A percentile compares a stretch with the other conserved stretches of the same genome.
phyloP scores from a whole-genome alignment of 2,797 vertebrate genomes.

The Sebastes hubbsi region DNA sequence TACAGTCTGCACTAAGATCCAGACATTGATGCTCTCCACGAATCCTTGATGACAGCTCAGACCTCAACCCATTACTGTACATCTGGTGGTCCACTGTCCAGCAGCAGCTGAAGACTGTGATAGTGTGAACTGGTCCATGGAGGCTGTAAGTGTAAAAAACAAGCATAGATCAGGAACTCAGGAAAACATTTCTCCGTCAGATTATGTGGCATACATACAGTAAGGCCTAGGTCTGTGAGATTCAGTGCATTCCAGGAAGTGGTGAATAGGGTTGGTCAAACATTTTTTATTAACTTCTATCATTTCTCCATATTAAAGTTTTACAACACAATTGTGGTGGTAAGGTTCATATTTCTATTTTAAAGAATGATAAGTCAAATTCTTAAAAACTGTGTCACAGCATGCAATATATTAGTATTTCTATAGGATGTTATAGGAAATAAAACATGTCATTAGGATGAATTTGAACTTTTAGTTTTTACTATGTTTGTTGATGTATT shows the following conservation, averaged over 20 bases:
- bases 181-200: neutral
- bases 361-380: neutral
- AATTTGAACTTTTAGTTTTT: too few relatives aligned
- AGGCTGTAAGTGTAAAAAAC: neutral
- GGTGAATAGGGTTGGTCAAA: too few relatives aligned
- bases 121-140: neutral
- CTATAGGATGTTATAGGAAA: neutral
- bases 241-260: neutral
- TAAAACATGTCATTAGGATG: too few relatives aligned
- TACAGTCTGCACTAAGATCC: neutral
- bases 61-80: neutral
- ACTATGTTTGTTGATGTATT: neutral
- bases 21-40: neutral
- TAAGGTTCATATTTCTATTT: neutral
- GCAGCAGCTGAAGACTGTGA: neutral
- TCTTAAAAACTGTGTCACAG: too few relatives aligned
- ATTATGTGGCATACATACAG: neutral
- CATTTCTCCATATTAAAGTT: neutral
- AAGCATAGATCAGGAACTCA: neutral
- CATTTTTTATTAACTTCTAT: neutral
- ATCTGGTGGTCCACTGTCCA: slow-evolving; percentile 2
- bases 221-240: neutral
- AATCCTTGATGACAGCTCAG: neutral
- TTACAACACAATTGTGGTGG: neutral
- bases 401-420: neutral